A percentile compares a stretch with the other conserved stretches of the same genome.
Evolutionary conservation across 2,888 invertebrate genomes (phyloP).

Genomic region (Orthonychiurus folsomi): DNA sequence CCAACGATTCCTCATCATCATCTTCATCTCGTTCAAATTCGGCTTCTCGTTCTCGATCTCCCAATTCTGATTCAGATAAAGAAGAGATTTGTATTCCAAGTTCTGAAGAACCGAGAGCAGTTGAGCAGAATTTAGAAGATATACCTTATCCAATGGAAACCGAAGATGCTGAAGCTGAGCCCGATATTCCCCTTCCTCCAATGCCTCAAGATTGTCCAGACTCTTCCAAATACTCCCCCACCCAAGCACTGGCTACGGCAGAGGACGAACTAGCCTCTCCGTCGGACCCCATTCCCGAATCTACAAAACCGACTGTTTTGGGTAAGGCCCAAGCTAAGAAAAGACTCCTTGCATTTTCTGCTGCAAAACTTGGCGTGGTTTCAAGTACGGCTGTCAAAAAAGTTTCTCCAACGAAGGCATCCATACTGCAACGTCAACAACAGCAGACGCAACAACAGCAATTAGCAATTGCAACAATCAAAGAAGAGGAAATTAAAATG

Average conservation of each 20-base stretch:
- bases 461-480: conserved; percentile 33
- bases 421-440: conserved; percentile 14
- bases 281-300: conserved; percentile 13
- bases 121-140: conserved; percentile 20
- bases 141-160: conserved; percentile 31
- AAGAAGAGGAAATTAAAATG: conserved; percentile 39
- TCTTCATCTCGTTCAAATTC: not conserved
- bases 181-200: conserved; percentile 35
- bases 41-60: not conserved
- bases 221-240: conserved; percentile 38
- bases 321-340: conserved; percentile 46
- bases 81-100: conserved; percentile 24
- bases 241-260: conserved; percentile 29
- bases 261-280: conserved; percentile 31
- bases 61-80: conserved; percentile 16
- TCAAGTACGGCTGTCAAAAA: conserved; percentile 17
- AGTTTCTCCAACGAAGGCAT: conserved; percentile 7
- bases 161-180: conserved; percentile 16
- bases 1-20: not conserved
- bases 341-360: conserved; percentile 45
- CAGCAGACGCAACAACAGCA: conserved; percentile 23
- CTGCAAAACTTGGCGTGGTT: conserved; percentile 41
- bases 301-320: conserved; percentile 37
- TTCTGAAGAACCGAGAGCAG: conserved; percentile 12
- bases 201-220: too few species aligned